These are phyloP conservation scores for Desoria tigrina DNA, from an alignment of 2,888 invertebrate species.

Conservation along the genomic window DNA sequence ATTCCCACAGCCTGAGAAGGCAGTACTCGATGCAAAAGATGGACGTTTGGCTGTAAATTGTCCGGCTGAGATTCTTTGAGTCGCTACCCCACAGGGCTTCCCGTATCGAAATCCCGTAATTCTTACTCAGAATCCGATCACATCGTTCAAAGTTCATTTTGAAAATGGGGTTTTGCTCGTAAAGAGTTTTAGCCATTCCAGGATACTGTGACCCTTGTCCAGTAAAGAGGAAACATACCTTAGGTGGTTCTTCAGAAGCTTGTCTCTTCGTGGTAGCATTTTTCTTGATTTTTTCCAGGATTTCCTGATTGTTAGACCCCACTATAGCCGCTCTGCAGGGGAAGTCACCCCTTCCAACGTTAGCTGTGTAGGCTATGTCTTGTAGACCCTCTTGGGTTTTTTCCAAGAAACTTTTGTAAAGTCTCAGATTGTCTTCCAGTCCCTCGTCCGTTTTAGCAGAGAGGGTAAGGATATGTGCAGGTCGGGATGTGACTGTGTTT, in stretches of 20 bases:
- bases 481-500: constrained; percentile 7
- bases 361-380: constrained; percentile 26
- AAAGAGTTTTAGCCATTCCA: constrained; percentile 18
- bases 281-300: constrained; percentile 15
- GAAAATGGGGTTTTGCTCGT: constrained; percentile 3
- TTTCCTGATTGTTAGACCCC: constrained; percentile 6
- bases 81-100: constrained; percentile 21
- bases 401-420: constrained; percentile 4
- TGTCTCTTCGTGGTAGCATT: not conserved
- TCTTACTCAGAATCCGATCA: constrained; percentile 4
- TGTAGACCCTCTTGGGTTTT: constrained; percentile 6
- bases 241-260: constrained; percentile 4
- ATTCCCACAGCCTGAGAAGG: constrained; percentile 32
- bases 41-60: constrained; percentile 38
- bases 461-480: constrained; percentile 33
- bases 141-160: constrained; percentile 17
- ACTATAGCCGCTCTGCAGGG: constrained; percentile 18
- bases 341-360: constrained; percentile 27
- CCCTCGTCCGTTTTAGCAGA: constrained; percentile 37
- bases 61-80: constrained; percentile 14
- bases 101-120: constrained; percentile 22
- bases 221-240: constrained; percentile 37
- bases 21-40: constrained; percentile 41
- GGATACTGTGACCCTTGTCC: constrained; percentile 35
- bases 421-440: constrained; percentile 18